Evolutionary conservation across 2,888 invertebrate species (phyloP).

Genomic region (Caenorhabditis sinica): DNA sequence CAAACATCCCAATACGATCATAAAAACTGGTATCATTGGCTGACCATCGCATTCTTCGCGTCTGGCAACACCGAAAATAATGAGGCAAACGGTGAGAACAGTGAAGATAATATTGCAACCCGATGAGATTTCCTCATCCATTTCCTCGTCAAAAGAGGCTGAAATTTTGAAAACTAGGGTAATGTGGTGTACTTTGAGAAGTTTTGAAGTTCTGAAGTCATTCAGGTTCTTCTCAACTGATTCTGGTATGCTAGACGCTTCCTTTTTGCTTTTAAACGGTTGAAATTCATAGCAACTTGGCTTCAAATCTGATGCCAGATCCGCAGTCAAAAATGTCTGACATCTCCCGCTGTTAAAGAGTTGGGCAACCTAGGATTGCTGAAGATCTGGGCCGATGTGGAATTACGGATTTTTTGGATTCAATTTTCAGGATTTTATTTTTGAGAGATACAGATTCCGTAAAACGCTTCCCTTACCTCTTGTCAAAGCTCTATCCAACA

Average conservation of each 20-base stretch:
- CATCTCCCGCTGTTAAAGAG: no score
- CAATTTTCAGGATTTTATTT: no score
- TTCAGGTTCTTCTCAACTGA: no score
- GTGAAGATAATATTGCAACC: conserved; percentile 56
- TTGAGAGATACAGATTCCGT: not conserved
- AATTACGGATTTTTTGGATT: no score
- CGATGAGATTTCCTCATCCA: conserved; percentile 52
- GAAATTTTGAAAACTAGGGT: not conserved
- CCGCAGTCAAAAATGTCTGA: no score
- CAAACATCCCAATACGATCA: conserved; percentile 50
- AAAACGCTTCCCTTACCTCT: conserved; percentile 3
- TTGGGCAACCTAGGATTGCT: no score
- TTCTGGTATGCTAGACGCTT: no score
- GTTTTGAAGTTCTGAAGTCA: not conserved
- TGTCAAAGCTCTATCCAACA: conserved; percentile 35
- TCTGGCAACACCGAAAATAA: conserved; percentile 47
- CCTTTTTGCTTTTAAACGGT: no score
- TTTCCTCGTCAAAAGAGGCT: conserved; percentile 56
- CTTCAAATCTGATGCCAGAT: no score
- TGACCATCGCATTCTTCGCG: conserved; percentile 59
- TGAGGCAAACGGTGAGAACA: conserved; percentile 45
- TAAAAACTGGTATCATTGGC: conserved; percentile 60
- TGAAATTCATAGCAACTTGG: no score
- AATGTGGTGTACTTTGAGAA: not conserved
- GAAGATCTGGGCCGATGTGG: no score